Base-by-base conservation (phyloP, 2,113 vertebrate species). In the Indicator maculatus region DNA sequence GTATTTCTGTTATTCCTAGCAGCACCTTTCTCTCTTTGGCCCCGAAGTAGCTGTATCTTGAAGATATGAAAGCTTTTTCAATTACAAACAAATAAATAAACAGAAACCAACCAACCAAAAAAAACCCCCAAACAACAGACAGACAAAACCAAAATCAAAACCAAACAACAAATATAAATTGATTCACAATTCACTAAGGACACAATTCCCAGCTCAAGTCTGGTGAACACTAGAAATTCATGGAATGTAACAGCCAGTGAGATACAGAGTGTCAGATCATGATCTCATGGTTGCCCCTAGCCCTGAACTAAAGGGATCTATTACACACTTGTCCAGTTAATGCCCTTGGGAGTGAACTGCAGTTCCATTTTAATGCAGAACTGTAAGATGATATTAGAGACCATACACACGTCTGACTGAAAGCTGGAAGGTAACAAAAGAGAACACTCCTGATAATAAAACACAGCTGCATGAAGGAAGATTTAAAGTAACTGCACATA, bases 361-460 rank as follows among this genome's bases (percentile, higher is more conserved):
- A 86, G 65, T 95, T 93, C 85, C 83, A 81, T 81, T 90, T 88
- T 86, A 86, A 91, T 72, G 58, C 18, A 55, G 65, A 89, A 80
- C n/a, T 83, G 0, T 28, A 81, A 74, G 67, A 78, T 67, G n/a
- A 69, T 1, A 0, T 50, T 73, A 70, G 59, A 78, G 50, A 84
- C 55, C 41, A 39, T 45, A 58, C 6, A 79, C 24, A 44, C 18
- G 75, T 72, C 69, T 41, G 63, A 76, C 82, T 58, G 30, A 64
- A 80, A 95, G 73, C 3, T 94, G 89, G 83, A 95, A 91, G 69
- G 72, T 67, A 95, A 64, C 45, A 77, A 71, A 85, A 91, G 47
- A 88, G 61, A 95, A 91, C 12, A 26, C 4, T 74, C 26, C 4
- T 6, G 16, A 72, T 86, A 94, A 93, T 73, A 91, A 90, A 90